phyloP scores from a whole-genome alignment of 1,140 invertebrate genomes.

The Harlomillsia oculata region DNA sequence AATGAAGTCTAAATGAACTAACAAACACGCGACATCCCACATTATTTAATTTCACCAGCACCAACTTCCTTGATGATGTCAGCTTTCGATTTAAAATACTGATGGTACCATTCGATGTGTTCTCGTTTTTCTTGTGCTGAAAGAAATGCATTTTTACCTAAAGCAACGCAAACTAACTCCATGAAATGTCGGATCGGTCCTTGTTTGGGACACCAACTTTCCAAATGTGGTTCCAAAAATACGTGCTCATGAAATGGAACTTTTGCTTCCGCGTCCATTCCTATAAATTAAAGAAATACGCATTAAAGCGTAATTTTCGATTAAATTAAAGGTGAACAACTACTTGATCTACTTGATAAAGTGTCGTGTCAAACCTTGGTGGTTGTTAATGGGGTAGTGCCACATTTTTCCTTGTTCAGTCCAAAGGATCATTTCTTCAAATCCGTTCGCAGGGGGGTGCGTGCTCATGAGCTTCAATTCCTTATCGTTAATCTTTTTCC shows the following conservation, averaged over 20 bases:
- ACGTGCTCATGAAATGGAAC: conserved; percentile 85
- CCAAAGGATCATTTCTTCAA: conserved; percentile 87
- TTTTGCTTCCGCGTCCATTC: conserved; percentile 64
- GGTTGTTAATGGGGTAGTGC: conserved; percentile 96
- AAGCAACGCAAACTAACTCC: conserved; percentile 86
- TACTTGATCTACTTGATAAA: background rate
- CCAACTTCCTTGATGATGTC: conserved; percentile 58
- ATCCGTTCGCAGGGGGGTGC: conserved; percentile 73
- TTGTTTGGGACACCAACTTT: conserved; percentile 74
- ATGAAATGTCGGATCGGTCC: conserved; percentile 92
- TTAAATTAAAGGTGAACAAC: conserved; percentile 1
- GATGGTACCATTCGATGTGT: conserved; percentile 84
- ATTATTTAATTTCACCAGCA: conserved; percentile 37
- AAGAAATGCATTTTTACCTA: conserved; percentile 88
- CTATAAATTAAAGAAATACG: conserved; percentile 43
- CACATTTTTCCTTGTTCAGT: conserved; percentile 90
- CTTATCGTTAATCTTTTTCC: conserved; percentile 54
- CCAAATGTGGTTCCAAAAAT: conserved; percentile 75
- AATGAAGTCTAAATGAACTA: too few species aligned
- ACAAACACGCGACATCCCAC: too few species aligned
- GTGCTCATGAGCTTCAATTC: conserved; percentile 54
- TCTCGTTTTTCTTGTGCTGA: conserved; percentile 76
- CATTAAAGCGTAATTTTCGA: conserved; percentile 4
- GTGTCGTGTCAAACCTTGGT: conserved; percentile 60
- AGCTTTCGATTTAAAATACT: conserved; percentile 79